Percentiles rank a stretch among this genome's conserved stretches.
These are phyloP conservation scores for Acanthopagrus latus DNA, from an alignment of 2,797 vertebrate species.

Conservation along the genomic window DNA sequence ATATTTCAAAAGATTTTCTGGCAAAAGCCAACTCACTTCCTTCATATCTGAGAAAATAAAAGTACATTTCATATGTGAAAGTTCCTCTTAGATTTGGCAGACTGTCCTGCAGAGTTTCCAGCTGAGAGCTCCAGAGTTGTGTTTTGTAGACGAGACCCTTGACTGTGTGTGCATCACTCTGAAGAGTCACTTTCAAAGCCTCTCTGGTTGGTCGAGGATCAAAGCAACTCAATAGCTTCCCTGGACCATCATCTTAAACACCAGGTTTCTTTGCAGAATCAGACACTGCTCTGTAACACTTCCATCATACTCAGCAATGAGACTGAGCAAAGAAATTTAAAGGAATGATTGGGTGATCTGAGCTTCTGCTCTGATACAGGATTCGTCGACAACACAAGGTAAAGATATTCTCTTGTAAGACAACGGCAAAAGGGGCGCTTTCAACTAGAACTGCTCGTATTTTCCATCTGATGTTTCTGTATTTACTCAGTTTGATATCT, in stretches of 20 bases:
- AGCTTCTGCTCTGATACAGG: slow-evolving; percentile 47
- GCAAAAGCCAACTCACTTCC: not conserved
- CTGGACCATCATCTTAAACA: slow-evolving; percentile 59
- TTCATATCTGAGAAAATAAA: slow-evolving; percentile 23
- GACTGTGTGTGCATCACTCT: slow-evolving; percentile 41
- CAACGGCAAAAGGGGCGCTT: slow-evolving; percentile 25
- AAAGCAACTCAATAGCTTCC: slow-evolving; percentile 66
- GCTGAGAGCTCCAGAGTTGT: slow-evolving; percentile 27
- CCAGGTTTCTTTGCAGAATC: slow-evolving; percentile 49
- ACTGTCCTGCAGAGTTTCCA: slow-evolving; percentile 24
- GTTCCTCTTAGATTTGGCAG: slow-evolving; percentile 32
- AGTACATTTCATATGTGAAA: slow-evolving; percentile 16
- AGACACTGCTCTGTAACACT: slow-evolving; percentile 47
- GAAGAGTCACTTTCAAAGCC: slow-evolving; percentile 74
- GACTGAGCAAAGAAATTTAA: slow-evolving; percentile 23
- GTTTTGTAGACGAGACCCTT: slow-evolving; percentile 46
- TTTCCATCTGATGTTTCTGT: slow-evolving; percentile 22
- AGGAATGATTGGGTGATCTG: slow-evolving; percentile 33
- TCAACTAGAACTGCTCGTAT: slow-evolving; percentile 39
- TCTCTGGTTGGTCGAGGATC: slow-evolving; percentile 69
- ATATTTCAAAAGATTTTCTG: slow-evolving; percentile 9
- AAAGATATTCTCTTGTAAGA: slow-evolving; percentile 45
- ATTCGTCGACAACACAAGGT: slow-evolving; percentile 46
- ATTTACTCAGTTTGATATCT: slow-evolving; percentile 37
- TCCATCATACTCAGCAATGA: slow-evolving; percentile 29